Percentiles rank a stretch among this genome's conserved stretches.
Evolutionary conservation across 1,140 invertebrate species (phyloP).

Genomic region (Vanessa atalanta): DNA sequence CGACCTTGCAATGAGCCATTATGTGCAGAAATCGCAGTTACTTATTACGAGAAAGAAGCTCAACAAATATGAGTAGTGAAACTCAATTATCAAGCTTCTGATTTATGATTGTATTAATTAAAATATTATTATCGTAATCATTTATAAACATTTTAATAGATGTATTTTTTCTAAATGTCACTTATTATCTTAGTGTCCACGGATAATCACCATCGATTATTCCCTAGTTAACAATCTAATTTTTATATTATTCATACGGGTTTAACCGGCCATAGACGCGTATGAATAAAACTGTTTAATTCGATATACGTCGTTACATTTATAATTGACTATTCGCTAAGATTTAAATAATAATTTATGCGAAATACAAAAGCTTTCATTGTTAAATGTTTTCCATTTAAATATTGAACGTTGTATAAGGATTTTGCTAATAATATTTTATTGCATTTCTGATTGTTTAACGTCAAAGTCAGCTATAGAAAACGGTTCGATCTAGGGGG

Average conservation of each 20-base stretch:
- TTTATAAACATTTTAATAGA: slow-evolving; percentile 38
- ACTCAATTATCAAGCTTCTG: slow-evolving; percentile 36
- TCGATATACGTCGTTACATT: slow-evolving; percentile 28
- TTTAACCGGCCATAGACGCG: slow-evolving; percentile 75
- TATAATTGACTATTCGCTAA: slow-evolving; percentile 25
- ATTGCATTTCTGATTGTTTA: slow-evolving; percentile 45
- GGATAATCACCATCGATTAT: slow-evolving; percentile 36
- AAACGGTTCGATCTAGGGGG: background rate
- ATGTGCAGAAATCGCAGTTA: slow-evolving; percentile 16
- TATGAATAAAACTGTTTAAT: slow-evolving; percentile 45
- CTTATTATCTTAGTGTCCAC: slow-evolving; percentile 36
- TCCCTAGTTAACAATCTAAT: slow-evolving; percentile 28
- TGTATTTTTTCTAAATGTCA: slow-evolving; percentile 51
- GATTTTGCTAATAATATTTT: slow-evolving; percentile 54
- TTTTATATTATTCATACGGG: slow-evolving; percentile 56
- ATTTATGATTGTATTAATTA: slow-evolving; percentile 35
- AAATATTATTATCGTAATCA: slow-evolving; percentile 37
- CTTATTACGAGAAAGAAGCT: slow-evolving; percentile 22
- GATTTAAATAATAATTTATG: slow-evolving; percentile 42
- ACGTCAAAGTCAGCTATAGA: slow-evolving; percentile 35
- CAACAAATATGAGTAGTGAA: slow-evolving; percentile 29
- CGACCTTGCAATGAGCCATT: slow-evolving; percentile 13
- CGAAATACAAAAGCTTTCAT: slow-evolving; percentile 67
- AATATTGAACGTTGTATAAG: slow-evolving; percentile 60
- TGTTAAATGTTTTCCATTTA: slow-evolving; percentile 67